Conservation (phyloP, 1,140 invertebrate species). For the Drosophila pseudoananassae region DNA sequence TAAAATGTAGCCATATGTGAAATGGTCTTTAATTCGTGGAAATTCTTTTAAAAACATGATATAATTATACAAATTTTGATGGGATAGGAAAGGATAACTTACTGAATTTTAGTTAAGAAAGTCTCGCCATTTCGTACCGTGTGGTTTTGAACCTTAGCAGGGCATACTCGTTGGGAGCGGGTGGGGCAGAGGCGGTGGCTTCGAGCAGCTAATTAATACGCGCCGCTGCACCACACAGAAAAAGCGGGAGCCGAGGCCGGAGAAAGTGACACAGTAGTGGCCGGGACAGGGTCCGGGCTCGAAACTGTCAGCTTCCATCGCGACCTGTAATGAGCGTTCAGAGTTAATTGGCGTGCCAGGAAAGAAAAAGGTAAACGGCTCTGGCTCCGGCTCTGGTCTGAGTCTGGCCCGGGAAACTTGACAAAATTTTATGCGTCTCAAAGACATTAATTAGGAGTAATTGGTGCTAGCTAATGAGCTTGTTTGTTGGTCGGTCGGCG, state of each 20-base stretch:
- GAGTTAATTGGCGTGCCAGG: slow-evolving; percentile 78
- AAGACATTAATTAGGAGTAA: slow-evolving; percentile 77
- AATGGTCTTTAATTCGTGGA: no score
- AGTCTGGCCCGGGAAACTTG: slow-evolving; percentile 49
- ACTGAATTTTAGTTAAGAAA: background rate
- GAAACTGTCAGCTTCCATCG: slow-evolving; percentile 46
- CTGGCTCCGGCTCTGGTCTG: background rate
- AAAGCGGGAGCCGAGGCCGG: background rate
- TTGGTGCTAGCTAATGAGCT: slow-evolving; percentile 69
- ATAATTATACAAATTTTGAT: no score
- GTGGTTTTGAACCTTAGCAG: slow-evolving; percentile 18
- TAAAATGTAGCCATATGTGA: no score
- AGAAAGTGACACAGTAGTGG: slow-evolving; percentile 43
- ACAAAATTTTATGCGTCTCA: slow-evolving; percentile 71
- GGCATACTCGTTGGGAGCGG: slow-evolving; percentile 25
- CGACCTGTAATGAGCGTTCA: slow-evolving; percentile 75
- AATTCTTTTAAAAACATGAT: no score
- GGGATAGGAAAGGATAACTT: no score
- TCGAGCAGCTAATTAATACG: slow-evolving; percentile 79
- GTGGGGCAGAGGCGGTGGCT: slow-evolving; percentile 28
- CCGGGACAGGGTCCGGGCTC: slow-evolving; percentile 23
- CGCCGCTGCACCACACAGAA: slow-evolving; percentile 65
- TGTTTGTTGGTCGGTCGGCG: slow-evolving; percentile 35
- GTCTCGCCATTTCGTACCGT: background rate
- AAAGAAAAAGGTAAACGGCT: slow-evolving; percentile 43